phyloP scores from a whole-genome alignment of 1,140 invertebrate genomes.

The Lordiphosa mommai region DNA sequence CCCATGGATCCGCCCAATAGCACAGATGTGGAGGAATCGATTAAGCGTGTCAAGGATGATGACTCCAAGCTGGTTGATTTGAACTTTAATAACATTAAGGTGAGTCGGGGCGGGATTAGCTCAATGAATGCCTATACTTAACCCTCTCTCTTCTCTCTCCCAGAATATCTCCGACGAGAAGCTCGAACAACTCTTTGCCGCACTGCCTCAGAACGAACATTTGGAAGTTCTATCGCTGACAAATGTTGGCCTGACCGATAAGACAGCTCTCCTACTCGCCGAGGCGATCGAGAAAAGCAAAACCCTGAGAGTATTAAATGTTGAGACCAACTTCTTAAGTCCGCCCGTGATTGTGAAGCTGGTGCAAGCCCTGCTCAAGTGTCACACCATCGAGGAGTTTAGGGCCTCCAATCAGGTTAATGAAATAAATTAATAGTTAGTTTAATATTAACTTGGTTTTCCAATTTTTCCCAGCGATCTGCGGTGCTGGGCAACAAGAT shows the following conservation, averaged over 20 bases:
- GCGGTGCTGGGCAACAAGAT: conserved; percentile 97
- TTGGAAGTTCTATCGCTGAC: conserved; percentile 95
- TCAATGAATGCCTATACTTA: background rate
- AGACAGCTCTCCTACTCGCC: conserved; percentile 89
- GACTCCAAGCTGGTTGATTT: conserved; percentile 92
- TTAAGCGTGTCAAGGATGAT: conserved; percentile 93
- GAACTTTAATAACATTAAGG: conserved; percentile 99
- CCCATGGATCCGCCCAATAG: conserved; percentile 96
- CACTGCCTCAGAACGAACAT: conserved; percentile 93
- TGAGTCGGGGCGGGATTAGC: conserved; percentile 66
- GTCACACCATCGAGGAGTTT: conserved; percentile 94
- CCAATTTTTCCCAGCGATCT: conserved; percentile 86
- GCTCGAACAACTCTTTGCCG: conserved; percentile 93
- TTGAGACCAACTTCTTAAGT: conserved; percentile 98
- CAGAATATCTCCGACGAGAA: conserved; percentile 98
- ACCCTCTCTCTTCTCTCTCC: background rate
- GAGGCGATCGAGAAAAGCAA: conserved; percentile 93
- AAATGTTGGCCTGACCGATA: conserved; percentile 95
- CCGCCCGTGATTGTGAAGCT: conserved; percentile 90
- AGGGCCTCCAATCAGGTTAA: conserved; percentile 96
- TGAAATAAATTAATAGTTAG: conserved; percentile 2
- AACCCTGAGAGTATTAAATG: conserved; percentile 93
- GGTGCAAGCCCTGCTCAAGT: conserved; percentile 91
- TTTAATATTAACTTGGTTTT: background rate
- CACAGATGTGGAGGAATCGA: conserved; percentile 95